Percentiles rank a stretch among this genome's conserved stretches.
phyloP scores from a whole-genome alignment of 2,113 vertebrate species.

The Corvus hawaiiensis region DNA sequence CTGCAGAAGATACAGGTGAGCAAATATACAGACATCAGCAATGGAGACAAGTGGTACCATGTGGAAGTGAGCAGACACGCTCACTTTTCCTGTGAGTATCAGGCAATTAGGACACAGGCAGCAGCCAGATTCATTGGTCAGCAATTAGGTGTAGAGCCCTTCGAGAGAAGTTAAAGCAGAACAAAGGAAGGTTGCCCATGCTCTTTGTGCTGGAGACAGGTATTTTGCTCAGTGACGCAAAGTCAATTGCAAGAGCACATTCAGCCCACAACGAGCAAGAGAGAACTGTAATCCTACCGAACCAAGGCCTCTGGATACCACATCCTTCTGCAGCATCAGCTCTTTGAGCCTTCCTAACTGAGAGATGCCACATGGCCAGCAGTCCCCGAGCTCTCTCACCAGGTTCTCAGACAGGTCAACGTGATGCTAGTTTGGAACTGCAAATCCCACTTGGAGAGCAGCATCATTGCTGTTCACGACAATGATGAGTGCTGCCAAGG shows the following conservation, averaged over 20 bases:
- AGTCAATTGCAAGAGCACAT: conserved; percentile 12
- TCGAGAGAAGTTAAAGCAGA: conserved; percentile 31
- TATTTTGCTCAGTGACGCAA: background rate
- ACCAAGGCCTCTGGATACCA: background rate
- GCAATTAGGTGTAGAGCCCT: conserved; percentile 38
- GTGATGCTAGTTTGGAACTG: background rate
- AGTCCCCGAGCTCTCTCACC: background rate
- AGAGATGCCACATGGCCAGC: background rate
- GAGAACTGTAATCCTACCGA: background rate
- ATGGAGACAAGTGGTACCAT: background rate
- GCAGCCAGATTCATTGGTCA: conserved; percentile 22
- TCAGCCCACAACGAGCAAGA: background rate
- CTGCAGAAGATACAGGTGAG: background rate
- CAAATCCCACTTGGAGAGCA: background rate
- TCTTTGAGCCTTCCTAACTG: background rate
- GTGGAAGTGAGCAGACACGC: background rate
- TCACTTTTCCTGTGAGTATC: background rate
- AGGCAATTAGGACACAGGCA: conserved; percentile 10
- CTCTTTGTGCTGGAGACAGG: background rate
- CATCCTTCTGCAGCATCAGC: background rate
- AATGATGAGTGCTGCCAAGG: background rate
- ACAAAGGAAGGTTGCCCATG: background rate
- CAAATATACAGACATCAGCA: background rate
- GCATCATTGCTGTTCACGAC: background rate
- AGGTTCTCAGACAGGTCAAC: background rate